These are phyloP conservation scores for Drosophila mimica DNA, from an alignment of 2,888 invertebrate genomes.

Conservation along the genomic window DNA sequence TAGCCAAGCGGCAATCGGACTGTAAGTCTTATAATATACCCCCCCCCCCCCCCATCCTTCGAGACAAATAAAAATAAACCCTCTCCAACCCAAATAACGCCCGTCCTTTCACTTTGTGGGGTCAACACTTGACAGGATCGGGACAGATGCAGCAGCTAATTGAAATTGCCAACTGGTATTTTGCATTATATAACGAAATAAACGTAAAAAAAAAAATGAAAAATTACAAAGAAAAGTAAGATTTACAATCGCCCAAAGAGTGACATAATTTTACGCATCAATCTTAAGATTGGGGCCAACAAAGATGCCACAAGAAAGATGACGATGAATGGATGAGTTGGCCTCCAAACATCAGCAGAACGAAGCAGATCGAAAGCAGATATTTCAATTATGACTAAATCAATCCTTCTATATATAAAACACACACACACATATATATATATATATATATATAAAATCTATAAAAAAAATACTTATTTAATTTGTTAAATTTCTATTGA, in stretches of 20 bases:
- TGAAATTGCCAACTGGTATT: slow-evolving; percentile 19
- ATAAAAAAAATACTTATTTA: too few relatives aligned
- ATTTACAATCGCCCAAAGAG: slow-evolving; percentile 19
- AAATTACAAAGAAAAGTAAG: slow-evolving; percentile 1
- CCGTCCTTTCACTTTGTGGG: slow-evolving; percentile 62
- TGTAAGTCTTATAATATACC: not conserved
- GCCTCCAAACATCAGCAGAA: not conserved
- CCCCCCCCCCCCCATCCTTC: not conserved
- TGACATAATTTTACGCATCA: slow-evolving; percentile 47
- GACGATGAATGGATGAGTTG: not conserved
- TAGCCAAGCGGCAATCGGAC: slow-evolving; percentile 13
- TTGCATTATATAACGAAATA: slow-evolving; percentile 34
- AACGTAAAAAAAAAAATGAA: not conserved
- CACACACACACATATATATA: too few relatives aligned
- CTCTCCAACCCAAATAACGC: not conserved
- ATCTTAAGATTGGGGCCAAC: slow-evolving; percentile 39
- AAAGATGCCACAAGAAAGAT: slow-evolving; percentile 1
- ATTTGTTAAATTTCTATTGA: too few relatives aligned
- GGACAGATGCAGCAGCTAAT: slow-evolving; percentile 17
- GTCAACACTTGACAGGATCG: slow-evolving; percentile 59
- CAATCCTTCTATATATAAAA: too few relatives aligned
- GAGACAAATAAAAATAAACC: not conserved
- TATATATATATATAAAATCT: too few relatives aligned
- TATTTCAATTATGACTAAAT: too few relatives aligned
- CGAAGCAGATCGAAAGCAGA: too few relatives aligned